Evolutionary conservation across 1,140 invertebrate species (phyloP).

Genomic region (Kradibia gibbosae): DNA sequence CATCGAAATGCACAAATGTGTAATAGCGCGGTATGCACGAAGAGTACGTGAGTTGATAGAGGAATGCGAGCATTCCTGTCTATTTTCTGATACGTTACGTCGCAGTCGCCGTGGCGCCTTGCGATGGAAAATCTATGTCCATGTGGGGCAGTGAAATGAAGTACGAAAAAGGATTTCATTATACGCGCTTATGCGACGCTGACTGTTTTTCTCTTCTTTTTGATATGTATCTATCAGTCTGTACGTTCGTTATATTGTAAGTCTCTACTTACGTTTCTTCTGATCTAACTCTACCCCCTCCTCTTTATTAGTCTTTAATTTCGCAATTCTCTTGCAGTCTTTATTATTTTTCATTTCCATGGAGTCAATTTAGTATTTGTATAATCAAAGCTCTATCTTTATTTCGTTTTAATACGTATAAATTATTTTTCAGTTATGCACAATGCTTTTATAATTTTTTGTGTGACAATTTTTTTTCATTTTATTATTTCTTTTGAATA

Average conservation of each 20-base stretch:
- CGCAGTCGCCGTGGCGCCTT: not conserved
- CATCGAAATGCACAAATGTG: not conserved
- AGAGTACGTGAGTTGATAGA: not conserved
- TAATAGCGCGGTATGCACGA: not conserved
- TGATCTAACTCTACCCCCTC: not conserved
- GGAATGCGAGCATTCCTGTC: not conserved
- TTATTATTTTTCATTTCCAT: not conserved
- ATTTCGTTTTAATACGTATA: not conserved
- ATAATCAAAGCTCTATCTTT: not conserved
- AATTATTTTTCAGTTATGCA: not conserved
- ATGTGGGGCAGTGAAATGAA: constrained; percentile 9
- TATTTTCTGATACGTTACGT: not conserved
- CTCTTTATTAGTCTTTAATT: not conserved
- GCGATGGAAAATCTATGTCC: not conserved
- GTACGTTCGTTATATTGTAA: not conserved
- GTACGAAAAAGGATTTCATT: constrained; percentile 9
- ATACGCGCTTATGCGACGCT: not conserved
- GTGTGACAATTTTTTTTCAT: not conserved
- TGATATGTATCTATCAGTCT: not conserved
- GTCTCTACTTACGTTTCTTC: not conserved
- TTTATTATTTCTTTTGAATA: not conserved
- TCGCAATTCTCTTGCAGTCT: not conserved
- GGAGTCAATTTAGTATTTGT: not conserved
- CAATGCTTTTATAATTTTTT: not conserved
- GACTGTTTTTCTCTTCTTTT: not conserved